Conservation (phyloP, 2,113 vertebrate species). For the Hymenochirus boettgeri region DNA sequence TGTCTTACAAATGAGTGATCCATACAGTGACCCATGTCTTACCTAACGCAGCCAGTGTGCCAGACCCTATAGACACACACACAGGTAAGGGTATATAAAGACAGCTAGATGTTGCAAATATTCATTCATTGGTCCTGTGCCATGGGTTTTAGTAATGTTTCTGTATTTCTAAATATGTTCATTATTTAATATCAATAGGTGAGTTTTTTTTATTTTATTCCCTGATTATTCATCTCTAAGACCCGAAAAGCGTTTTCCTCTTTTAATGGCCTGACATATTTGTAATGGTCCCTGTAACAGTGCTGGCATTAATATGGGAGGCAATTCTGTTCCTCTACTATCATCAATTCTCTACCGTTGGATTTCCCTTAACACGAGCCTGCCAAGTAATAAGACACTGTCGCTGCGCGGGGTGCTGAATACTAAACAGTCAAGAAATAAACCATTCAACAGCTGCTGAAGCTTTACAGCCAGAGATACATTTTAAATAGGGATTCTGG, state of each 20-base stretch:
- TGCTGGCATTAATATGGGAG: constrained; percentile 6
- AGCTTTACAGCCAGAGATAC: background rate
- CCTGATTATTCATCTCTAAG: background rate
- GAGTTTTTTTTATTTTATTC: background rate
- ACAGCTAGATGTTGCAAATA: no score
- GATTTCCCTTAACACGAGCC: constrained; percentile 9
- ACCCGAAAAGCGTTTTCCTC: background rate
- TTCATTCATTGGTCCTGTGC: no score
- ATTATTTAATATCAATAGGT: no score
- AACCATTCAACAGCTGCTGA: constrained; percentile 11
- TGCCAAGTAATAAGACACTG: constrained; percentile 30
- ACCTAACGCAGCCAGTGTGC: no score
- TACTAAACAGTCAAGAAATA: constrained; percentile 13
- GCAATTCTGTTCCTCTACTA: background rate
- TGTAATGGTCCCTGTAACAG: background rate
- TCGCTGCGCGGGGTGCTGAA: constrained; percentile 5
- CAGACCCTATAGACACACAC: no score
- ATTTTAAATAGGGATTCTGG: background rate
- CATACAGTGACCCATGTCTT: no score
- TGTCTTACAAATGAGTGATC: no score
- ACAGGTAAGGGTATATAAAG: no score
- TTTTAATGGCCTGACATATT: background rate
- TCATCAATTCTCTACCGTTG: constrained; percentile 25
- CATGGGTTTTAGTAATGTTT: no score
- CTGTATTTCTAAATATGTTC: no score